Base-by-base conservation (phyloP, 2,113 vertebrate species). In the Panthera leo region DNA sequence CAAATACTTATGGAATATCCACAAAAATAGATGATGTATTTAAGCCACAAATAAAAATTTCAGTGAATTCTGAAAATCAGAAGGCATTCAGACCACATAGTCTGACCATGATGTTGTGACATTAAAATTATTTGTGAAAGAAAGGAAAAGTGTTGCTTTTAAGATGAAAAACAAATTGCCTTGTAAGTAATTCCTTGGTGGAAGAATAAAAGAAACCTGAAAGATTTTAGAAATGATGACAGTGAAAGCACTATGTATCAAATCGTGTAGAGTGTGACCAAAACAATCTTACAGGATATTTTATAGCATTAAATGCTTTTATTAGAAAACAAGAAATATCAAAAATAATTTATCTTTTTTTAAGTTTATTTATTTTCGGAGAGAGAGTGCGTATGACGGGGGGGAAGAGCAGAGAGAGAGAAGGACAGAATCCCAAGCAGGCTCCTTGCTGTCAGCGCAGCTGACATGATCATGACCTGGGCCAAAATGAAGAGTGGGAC, bases 171-270 rank as follows among this genome's bases (percentile, higher is more conserved):
- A 18, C 15, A 80, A n/a, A 82, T 79, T 25, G 1, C 68, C 9
- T 55, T 85, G 39, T 78, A 86, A 78, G 65, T 76, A 88, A 83
- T 73, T 85, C 23, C 83, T 88, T 88, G 45, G 45, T 51, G 71
- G 39, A 89, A 61, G 18, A 91, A 80, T 63, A 89, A 83, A 61
- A 16, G 58, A 78, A 51, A 76, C 9, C 23, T 48, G 55, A 75
- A 83, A 88, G 87, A 76, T 48, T 83, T 93, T 96, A 67, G 51
- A 84, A 84, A 89, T 75, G 76, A 76, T 89, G 42, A 73, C 10
- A 65, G 9, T 79, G 42, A 76, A 39, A 88, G 15, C 7, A 58
- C 31, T 55, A 36, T 14, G 45, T 78, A 48, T 83, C 61, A 61
- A 79, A 95, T 51, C 6, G 68, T 67, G 36, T 55, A 10, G 58